Base-by-base conservation (phyloP, 1,140 invertebrate species). In the honey bee (Apis mellifera) region DNA sequence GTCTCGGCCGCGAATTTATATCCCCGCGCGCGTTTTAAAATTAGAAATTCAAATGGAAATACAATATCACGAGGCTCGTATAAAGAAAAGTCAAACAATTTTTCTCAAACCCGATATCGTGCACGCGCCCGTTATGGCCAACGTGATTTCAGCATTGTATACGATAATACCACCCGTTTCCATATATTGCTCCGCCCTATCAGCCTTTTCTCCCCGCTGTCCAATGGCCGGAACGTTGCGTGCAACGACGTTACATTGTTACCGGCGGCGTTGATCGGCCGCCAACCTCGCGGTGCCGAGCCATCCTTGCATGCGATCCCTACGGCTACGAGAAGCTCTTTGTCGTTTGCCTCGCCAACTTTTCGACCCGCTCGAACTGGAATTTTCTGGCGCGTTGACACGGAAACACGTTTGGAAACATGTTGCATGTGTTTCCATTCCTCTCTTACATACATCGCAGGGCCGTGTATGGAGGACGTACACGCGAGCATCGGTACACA, bases 301-400 rank as follows among this genome's bases (percentile, higher is more conserved):
- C 3, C 3, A 21, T 52, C 42, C 55, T 72, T 21, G 68, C 77
- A 32, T 79, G 77, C 59, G 42, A 79, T 55, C 50, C 19, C 48
- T n/a, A n/a, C 4, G 13, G 19, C n/a, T 54, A 0, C 13, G 26
- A 76, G 54, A n/a, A 50, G 2, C 26, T 42, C 32, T 42, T 42
- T 42, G 5, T 5, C 5, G 32, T 42, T 5, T 3, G 32, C 32
- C 32, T n/a, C 60, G 52, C 66, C 52, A 78, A 78, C 19, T 78
- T 83, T 78, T 42, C 57, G 75, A 57, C 59, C 21, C 71, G 71
- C 21, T 55, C 57, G 21, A 70, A 70, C 57, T 64, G 76, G 82
- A 78, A 78, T 72, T 83, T 72, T 78, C 82, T 72, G 76, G 82
- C 82, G 82, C 82, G 42, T 57, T 78, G 82, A 86, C 68, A 68